These are phyloP conservation scores for Pseudoips prasinana DNA, from an alignment of 2,888 invertebrate species.

Conservation along the genomic window DNA sequence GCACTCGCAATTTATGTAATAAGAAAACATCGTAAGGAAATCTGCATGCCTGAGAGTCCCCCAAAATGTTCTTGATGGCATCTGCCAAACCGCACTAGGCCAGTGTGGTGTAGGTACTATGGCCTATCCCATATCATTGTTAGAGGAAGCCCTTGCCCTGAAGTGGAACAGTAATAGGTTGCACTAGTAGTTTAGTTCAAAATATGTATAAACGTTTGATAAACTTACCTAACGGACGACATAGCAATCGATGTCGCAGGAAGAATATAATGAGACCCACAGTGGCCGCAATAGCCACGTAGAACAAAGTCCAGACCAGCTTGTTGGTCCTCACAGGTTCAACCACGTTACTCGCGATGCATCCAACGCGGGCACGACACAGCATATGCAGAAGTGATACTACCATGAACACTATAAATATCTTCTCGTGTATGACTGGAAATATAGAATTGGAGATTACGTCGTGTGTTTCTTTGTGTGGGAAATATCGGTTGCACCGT, in stretches of 20 bases:
- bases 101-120: no score
- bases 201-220: no score
- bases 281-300: conserved; percentile 89
- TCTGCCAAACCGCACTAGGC: no score
- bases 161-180: no score
- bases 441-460: conserved; percentile 33
- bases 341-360: conserved; percentile 65
- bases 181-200: no score
- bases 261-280: conserved; percentile 93
- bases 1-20: no score
- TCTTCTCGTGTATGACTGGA: conserved; percentile 94
- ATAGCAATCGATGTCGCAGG: conserved; percentile 92
- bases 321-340: conserved; percentile 86
- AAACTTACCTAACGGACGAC: conserved; percentile 92
- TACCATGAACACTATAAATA: conserved; percentile 95
- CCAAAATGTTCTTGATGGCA: no score
- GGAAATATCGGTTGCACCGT: no score
- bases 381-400: conserved; percentile 92
- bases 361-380: conserved; percentile 72
- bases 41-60: no score
- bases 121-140: no score
- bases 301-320: conserved; percentile 84
- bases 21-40: no score
- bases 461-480: conserved; percentile 18
- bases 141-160: no score